Evolutionary conservation across 2,888 invertebrate species (phyloP), one percentile per base, ranked within the genome.

Genomic region (Lasioglossum villosulum): DNA sequence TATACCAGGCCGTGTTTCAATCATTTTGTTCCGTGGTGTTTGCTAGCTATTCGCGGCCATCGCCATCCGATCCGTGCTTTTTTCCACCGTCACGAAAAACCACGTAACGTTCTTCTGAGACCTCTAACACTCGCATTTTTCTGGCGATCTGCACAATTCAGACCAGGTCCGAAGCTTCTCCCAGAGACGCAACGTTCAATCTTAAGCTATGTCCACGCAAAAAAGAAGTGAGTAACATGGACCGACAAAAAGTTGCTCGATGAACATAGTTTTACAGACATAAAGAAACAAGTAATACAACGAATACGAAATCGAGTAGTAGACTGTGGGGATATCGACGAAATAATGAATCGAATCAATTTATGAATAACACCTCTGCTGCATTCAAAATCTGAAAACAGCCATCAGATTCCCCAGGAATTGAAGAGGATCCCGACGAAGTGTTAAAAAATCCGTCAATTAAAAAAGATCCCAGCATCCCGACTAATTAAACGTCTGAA

Each of bases 1-100:
- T 93, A 93, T 90, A 90, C 89, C 86, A 66, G 80, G 81, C 92
- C 92, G 90, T 90, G 92, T 93, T 93, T 91, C 93, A 93, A 93
- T 93, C 92, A 92, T 93, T 91, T 92, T 82, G 82, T 82, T 84
- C 75, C 79, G 52, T 68, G 56, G 80, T 76, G 73, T 85, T 73
- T 68, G 78, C 75, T 68, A 39, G 52, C 79, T 56, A 77, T 86
- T 89, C 79, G 73, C 68, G 45, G 63, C 39, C 71, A 42, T 66
- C 75, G 79, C 82, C 74, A 75, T 39, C 71, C 70, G 59, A 75
- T 39, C 56, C 39, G 70, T 30, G 27, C 34, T 80, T 79, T 77
- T 59, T 48, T 70, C 68, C 59, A 1, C 37, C 16, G n/a, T 27
- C 34, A 16, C 16, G 34, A 42, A 78, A 59, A 78, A 79, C 52